Evolutionary conservation across 1,140 invertebrate genomes (phyloP).

Genomic region (Pararge aegeria): DNA sequence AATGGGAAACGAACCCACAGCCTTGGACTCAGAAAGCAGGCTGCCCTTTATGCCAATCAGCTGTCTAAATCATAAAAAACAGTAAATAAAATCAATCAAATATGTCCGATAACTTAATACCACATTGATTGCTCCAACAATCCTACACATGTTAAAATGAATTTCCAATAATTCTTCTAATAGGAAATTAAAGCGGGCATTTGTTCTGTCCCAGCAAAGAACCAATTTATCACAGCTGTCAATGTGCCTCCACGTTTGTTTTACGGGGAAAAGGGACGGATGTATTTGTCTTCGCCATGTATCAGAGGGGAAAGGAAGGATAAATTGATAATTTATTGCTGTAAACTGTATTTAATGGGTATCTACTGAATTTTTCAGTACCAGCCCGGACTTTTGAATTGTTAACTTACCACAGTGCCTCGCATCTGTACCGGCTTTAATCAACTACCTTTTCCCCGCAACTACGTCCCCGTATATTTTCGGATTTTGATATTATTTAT

Average conservation of each 20-base stretch:
- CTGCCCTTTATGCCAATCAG: too few relatives aligned
- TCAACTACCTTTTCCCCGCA: too few relatives aligned
- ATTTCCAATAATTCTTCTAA: conserved; percentile 7
- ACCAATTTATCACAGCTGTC: conserved; percentile 2
- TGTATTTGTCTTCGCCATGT: background rate
- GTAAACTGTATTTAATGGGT: too few relatives aligned
- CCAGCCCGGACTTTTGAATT: too few relatives aligned
- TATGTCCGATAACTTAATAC: background rate
- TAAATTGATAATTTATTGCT: background rate
- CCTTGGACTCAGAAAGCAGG: too few relatives aligned
- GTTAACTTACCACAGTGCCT: too few relatives aligned
- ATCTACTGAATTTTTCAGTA: too few relatives aligned
- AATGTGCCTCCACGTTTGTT: background rate
- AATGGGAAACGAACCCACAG: too few relatives aligned
- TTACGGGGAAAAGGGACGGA: background rate
- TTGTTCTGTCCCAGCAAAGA: background rate
- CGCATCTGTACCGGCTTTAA: too few relatives aligned
- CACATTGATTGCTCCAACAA: background rate
- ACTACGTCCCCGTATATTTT: too few relatives aligned
- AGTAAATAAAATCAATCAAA: background rate
- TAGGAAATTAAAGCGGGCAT: conserved; percentile 1
- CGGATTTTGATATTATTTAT: too few relatives aligned
- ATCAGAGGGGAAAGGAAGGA: background rate
- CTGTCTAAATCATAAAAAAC: background rate
- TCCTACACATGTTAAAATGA: background rate